Evolutionary conservation across 2,113 vertebrate genomes (phyloP).

Genomic region (Xiphophorus maculatus): DNA sequence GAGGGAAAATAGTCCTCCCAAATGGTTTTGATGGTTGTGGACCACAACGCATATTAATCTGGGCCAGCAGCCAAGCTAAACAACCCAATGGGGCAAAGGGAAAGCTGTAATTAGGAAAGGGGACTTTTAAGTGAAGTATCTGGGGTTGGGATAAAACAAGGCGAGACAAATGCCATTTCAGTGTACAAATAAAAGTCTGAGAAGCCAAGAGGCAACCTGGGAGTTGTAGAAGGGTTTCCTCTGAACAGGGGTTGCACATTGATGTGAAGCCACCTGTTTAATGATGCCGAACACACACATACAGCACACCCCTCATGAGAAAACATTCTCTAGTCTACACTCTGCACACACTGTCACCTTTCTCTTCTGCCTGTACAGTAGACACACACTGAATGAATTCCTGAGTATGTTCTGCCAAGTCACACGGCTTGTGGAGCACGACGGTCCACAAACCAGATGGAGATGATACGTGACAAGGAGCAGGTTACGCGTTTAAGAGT

Average conservation of each 20-base stretch:
- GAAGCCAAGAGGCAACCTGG: slow-evolving; percentile 42
- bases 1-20: slow-evolving; percentile 64
- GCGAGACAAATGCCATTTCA: slow-evolving; percentile 54
- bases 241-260: slow-evolving; percentile 37
- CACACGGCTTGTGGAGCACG: slow-evolving; percentile 75
- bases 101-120: slow-evolving; percentile 22
- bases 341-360: slow-evolving; percentile 7
- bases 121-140: slow-evolving; percentile 54
- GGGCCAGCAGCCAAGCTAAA: slow-evolving; percentile 66
- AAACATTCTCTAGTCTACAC: slow-evolving; percentile 23
- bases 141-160: slow-evolving; percentile 23
- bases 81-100: slow-evolving; percentile 45
- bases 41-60: slow-evolving; percentile 44
- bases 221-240: slow-evolving; percentile 45
- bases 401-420: slow-evolving; percentile 74
- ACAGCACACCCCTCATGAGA: slow-evolving; percentile 16
- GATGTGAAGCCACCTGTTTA: slow-evolving; percentile 70
- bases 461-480: slow-evolving; percentile 78
- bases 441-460: slow-evolving; percentile 74
- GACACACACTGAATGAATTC: slow-evolving; percentile 50
- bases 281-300: slow-evolving; percentile 57
- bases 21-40: slow-evolving; percentile 44
- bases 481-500: slow-evolving; percentile 52
- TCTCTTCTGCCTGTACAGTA: slow-evolving; percentile 18
- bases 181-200: slow-evolving; percentile 43